A percentile compares a stretch with the other conserved stretches of the same genome.
phyloP scores from a whole-genome alignment of 2,113 vertebrate genomes.

The Periophthalmodon schlosseri region DNA sequence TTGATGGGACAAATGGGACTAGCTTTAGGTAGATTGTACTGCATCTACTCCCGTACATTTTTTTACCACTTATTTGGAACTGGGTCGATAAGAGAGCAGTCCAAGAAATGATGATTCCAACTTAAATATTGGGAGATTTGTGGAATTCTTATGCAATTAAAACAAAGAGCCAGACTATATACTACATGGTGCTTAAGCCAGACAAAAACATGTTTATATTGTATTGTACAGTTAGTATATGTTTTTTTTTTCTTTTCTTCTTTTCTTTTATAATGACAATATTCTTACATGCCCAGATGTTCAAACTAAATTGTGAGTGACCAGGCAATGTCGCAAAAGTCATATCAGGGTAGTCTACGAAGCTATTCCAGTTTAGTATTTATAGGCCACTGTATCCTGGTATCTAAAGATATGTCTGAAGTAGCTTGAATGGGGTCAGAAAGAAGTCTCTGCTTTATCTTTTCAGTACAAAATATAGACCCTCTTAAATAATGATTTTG shows the following conservation, averaged over 20 bases:
- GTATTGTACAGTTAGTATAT: neutral
- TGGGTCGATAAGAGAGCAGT: neutral
- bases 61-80: neutral
- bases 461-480: neutral
- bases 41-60: neutral
- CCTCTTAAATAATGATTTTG: neutral
- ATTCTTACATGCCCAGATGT: neutral
- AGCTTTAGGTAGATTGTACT: neutral
- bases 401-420: neutral
- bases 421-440: neutral
- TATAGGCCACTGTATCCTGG: neutral
- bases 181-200: slow-evolving; percentile 19
- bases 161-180: neutral
- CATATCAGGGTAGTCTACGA: neutral
- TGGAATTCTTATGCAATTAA: neutral
- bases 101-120: neutral
- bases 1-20: neutral
- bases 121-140: neutral
- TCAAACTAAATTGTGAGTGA: neutral
- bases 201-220: neutral
- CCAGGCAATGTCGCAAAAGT: neutral
- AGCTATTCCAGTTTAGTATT: neutral
- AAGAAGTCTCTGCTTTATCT: neutral
- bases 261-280: too few species aligned
- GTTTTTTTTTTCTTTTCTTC: too few species aligned